These are phyloP conservation scores for Tinamus major DNA, from an alignment of 2,797 vertebrate genomes.

Conservation along the genomic window DNA sequence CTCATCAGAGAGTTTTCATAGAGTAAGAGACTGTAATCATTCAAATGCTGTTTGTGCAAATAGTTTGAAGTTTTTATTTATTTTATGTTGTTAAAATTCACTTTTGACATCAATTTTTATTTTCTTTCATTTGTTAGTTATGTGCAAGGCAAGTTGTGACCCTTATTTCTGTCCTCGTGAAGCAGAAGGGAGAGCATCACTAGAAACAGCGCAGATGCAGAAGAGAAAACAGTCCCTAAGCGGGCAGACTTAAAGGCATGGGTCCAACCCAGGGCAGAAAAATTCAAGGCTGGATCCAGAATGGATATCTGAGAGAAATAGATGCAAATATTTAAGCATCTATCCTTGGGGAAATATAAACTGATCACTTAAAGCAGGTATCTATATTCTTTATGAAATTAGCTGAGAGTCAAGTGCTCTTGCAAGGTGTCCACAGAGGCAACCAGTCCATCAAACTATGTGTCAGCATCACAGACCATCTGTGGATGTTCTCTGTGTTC, in stretches of 20 bases:
- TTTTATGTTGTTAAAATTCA: neutral
- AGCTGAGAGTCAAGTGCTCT: neutral
- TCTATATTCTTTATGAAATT: neutral
- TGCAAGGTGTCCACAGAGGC: neutral
- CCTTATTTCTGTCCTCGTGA: neutral
- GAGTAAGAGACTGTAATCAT: neutral
- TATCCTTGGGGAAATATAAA: neutral
- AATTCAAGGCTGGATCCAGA: neutral
- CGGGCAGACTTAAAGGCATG: neutral
- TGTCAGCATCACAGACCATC: neutral
- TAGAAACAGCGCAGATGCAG: neutral
- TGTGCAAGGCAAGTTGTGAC: neutral
- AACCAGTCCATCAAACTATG: neutral
- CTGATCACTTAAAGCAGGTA: neutral
- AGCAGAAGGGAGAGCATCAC: neutral
- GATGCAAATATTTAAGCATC: neutral
- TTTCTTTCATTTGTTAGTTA: neutral
- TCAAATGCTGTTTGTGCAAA: neutral
- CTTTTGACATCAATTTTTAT: neutral
- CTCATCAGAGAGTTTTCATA: neutral
- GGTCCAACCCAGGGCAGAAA: neutral
- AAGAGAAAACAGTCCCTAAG: neutral
- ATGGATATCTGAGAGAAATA: neutral
- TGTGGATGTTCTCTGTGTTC: neutral
- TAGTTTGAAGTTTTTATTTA: neutral